These are phyloP conservation scores for Listronotus bonariensis DNA, from an alignment of 1,140 invertebrate species.

Conservation along the genomic window DNA sequence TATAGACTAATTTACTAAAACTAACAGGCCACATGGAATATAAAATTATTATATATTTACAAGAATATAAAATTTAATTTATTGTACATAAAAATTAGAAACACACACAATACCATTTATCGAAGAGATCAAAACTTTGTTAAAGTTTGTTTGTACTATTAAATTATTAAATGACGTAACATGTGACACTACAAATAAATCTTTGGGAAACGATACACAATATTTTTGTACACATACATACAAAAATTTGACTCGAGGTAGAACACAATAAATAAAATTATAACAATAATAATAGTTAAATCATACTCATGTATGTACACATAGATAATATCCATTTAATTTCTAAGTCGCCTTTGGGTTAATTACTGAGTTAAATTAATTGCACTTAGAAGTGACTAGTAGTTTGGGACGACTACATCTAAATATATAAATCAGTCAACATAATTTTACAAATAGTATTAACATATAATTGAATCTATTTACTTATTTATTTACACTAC, in stretches of 20 bases:
- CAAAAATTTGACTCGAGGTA: neutral
- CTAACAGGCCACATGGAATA: too few relatives aligned
- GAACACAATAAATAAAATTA: neutral
- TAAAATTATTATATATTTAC: conserved; percentile 2
- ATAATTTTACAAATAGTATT: neutral
- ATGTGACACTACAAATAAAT: neutral
- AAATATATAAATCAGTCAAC: conserved; percentile 2
- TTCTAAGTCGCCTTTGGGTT: conserved; percentile 2
- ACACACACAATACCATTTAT: too few relatives aligned
- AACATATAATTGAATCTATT: too few relatives aligned
- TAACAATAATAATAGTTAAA: neutral
- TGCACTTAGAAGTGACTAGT: conserved; percentile 9
- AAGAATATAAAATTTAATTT: neutral
- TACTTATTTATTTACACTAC: too few relatives aligned
- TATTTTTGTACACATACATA: too few relatives aligned
- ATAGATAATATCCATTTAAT: neutral
- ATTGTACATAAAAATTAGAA: too few relatives aligned
- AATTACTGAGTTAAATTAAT: conserved; percentile 1
- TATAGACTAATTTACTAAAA: neutral
- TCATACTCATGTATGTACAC: neutral
- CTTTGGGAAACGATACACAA: too few relatives aligned
- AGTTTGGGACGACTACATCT: neutral
- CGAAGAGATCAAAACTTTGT: conserved; percentile 1
- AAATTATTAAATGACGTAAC: neutral
- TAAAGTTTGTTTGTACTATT: neutral